Conservation (phyloP, 92 coral and sea anemone species). For the Galaxea fascicularis region DNA sequence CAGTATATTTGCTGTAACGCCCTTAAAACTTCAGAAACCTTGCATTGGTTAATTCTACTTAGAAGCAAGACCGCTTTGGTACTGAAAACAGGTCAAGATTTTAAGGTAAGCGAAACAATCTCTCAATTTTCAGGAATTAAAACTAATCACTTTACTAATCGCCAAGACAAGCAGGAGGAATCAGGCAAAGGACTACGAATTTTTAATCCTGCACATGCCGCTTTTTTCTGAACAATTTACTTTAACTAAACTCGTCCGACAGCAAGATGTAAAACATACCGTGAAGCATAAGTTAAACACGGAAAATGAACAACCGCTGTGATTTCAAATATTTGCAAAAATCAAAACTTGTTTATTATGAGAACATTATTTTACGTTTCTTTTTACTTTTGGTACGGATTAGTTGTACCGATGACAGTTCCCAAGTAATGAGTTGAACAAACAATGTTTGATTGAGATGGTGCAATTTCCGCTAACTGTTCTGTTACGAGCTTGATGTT, state of each 20-base stretch:
- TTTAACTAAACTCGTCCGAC: no score
- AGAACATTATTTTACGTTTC: neutral
- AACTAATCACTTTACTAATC: neutral
- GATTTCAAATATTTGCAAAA: slow-evolving; percentile 1
- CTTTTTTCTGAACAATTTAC: no score
- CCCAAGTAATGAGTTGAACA: neutral
- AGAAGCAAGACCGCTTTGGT: no score
- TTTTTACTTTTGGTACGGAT: neutral
- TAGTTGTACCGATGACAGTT: neutral
- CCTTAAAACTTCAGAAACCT: neutral
- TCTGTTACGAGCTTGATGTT: no score
- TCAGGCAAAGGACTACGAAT: neutral
- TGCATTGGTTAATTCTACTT: neutral
- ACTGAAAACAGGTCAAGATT: neutral
- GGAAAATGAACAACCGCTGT: neutral
- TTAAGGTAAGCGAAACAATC: slow-evolving; percentile 22
- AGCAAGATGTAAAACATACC: no score
- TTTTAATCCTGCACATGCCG: neutral
- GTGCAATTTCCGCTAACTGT: no score
- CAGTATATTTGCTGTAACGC: neutral
- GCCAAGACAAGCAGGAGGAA: neutral
- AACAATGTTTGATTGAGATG: no score
- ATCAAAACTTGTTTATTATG: neutral
- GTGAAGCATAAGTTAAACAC: neutral
- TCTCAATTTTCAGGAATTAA: neutral